phyloP scores from a whole-genome alignment of 2,797 vertebrate species.

The Anguilla megastoma region DNA sequence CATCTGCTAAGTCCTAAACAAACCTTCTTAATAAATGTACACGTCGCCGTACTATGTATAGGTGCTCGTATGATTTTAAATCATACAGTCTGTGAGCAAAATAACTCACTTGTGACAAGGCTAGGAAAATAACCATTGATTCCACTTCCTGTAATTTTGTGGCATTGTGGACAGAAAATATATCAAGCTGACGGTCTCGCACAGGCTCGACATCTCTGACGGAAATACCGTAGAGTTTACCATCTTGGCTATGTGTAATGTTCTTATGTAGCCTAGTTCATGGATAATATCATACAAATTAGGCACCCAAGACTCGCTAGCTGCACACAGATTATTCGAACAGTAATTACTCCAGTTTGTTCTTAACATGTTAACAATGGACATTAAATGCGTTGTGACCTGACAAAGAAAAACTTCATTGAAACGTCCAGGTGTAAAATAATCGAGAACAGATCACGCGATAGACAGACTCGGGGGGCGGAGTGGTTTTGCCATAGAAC shows the following conservation, averaged over 20 bases:
- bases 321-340: not conserved
- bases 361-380: not conserved
- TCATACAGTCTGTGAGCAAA: not conserved
- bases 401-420: not conserved
- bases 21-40: not conserved
- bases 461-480: constrained; percentile 41
- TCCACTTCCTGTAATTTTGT: not conserved
- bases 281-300: not conserved
- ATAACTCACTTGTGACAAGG: not conserved
- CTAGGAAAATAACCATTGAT: not conserved
- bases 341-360: not conserved
- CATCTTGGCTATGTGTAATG: not conserved
- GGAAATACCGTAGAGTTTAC: not conserved
- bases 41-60: not conserved
- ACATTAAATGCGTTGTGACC: not conserved
- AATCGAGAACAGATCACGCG: constrained; percentile 56
- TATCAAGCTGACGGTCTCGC: too few species aligned
- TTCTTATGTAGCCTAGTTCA: not conserved
- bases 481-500: not conserved
- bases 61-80: not conserved
- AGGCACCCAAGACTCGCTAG: not conserved
- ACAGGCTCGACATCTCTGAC: too few species aligned
- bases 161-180: too few species aligned
- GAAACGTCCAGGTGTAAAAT: not conserved
- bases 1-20: not conserved